A percentile compares a stretch with the other conserved stretches of the same genome.
Evolutionary conservation across 2,113 vertebrate genomes (phyloP).

Genomic region (Corythoichthys intestinalis): DNA sequence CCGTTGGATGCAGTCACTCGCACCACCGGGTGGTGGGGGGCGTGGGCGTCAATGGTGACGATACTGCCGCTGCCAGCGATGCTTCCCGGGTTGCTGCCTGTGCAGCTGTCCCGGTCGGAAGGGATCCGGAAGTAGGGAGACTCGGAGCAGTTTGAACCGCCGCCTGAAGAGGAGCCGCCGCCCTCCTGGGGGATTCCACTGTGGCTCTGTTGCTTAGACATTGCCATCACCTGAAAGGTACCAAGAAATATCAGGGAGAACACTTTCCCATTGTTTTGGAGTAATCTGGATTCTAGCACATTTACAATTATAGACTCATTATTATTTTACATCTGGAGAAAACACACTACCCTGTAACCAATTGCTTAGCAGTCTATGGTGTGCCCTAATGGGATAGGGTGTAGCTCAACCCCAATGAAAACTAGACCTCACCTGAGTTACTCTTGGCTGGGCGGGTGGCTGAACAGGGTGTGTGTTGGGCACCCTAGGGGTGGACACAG

Average conservation of each 20-base stretch:
- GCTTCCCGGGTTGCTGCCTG: slow-evolving; percentile 69
- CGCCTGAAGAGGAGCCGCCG: slow-evolving; percentile 70
- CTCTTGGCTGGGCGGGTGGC: slow-evolving; percentile 79
- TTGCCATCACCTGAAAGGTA: slow-evolving; percentile 80
- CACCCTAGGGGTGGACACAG: slow-evolving; percentile 62
- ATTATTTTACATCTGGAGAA: not conserved
- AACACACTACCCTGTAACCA: not conserved
- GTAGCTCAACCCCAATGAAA: not conserved
- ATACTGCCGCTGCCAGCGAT: slow-evolving; percentile 84
- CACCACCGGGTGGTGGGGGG: slow-evolving; percentile 89
- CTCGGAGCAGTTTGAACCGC: slow-evolving; percentile 85
- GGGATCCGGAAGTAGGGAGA: slow-evolving; percentile 89
- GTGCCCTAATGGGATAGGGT: not conserved
- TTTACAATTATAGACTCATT: not conserved
- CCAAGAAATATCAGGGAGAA: not conserved
- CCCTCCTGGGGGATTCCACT: slow-evolving; percentile 80
- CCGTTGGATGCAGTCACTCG: slow-evolving; percentile 81
- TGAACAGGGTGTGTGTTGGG: slow-evolving; percentile 55
- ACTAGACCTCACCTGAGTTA: slow-evolving; percentile 76
- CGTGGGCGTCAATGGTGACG: slow-evolving; percentile 90
- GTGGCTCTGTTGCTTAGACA: slow-evolving; percentile 83
- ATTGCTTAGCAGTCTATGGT: not conserved
- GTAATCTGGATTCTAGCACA: not conserved
- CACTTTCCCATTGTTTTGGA: not conserved
- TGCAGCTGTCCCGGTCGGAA: slow-evolving; percentile 84